Evolutionary conservation across 37 sponge, comb jelly and placozoan species (phyloP), one percentile per base, ranked within the genome.

Genomic region (Diacarnus erythraeanus): DNA sequence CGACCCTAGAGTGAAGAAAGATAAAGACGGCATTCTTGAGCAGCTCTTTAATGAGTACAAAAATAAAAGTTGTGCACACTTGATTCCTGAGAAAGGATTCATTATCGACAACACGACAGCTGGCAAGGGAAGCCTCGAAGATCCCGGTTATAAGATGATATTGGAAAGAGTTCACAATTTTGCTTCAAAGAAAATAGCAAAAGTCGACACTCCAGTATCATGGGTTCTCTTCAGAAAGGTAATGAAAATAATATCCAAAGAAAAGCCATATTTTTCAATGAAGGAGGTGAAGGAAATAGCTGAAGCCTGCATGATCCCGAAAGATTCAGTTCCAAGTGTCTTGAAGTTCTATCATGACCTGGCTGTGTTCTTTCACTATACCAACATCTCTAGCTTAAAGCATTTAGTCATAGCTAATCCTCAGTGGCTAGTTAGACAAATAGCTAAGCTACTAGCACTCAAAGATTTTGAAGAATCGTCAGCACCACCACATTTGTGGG

Each of bases 341-440:
- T 83, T 88, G 26, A 15, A 59, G 29, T 88, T 82, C 61, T 88
- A 82, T 47, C 88, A 88, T 77, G 78, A 88, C 17, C 79, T 81
- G 0, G 88, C 77, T 27, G 78, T 77, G 1, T 71, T 88, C 25
- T 56, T 88, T 3, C 71, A 78, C 64, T 88, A 82, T 47, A 1
- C 27, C 26, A 5, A 88, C 29, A 59, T 88, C 3, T 6, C 30
- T 0, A 76, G 47, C 0, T 21, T 88, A 8, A 23, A 68, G 12
- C 20, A 57, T 35, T 34, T 1, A 21, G 77, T 88, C 12, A 71
- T 88, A 38, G 34, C 69, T 63, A 51, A 77, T n/a, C 88, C 88
- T 1, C 70, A 77, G 30, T 82, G 83, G 82, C 73, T 88, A 2
- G 38, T 88, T 57, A 40, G 77, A 22, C 54, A 70, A 33, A 27